phyloP scores from a whole-genome alignment of 2,888 invertebrate genomes.

The Phengaris alcon region DNA sequence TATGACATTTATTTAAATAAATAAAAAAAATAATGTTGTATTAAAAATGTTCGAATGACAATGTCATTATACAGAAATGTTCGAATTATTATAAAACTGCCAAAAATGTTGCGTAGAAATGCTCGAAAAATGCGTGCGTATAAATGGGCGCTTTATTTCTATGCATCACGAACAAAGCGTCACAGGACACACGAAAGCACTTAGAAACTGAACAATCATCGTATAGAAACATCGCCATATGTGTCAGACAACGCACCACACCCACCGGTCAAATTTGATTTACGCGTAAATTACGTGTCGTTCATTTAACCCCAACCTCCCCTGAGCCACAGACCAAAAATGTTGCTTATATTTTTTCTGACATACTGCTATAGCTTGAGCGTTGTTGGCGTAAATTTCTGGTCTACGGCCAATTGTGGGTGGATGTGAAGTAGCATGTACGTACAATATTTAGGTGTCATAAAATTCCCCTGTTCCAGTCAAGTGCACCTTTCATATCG shows the following conservation, averaged over 20 bases:
- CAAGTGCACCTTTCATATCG: slow-evolving; percentile 71
- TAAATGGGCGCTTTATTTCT: slow-evolving; percentile 52
- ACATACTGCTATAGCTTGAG: slow-evolving; percentile 27
- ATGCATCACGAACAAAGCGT: slow-evolving; percentile 65
- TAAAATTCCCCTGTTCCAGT: slow-evolving; percentile 63
- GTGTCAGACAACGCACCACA: slow-evolving; percentile 68
- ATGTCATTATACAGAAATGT: not conserved
- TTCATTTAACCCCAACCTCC: slow-evolving; percentile 49
- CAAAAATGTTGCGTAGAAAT: slow-evolving; percentile 12
- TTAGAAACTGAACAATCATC: slow-evolving; percentile 61
- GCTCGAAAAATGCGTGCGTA: slow-evolving; percentile 39
- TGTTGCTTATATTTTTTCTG: not conserved
- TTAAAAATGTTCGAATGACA: not conserved
- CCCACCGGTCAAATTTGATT: slow-evolving; percentile 79
- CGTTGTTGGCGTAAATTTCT: slow-evolving; percentile 37
- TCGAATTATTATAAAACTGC: not conserved
- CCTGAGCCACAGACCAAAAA: slow-evolving; percentile 48
- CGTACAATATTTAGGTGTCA: slow-evolving; percentile 53
- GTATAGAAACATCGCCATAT: slow-evolving; percentile 73
- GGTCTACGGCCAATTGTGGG: slow-evolving; percentile 44
- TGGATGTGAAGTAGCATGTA: slow-evolving; percentile 46
- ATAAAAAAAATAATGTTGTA: slow-evolving; percentile 22
- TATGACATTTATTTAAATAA: slow-evolving; percentile 24
- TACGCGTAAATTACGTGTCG: slow-evolving; percentile 78
- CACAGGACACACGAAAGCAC: slow-evolving; percentile 69